Conservation (phyloP, 2,113 vertebrate genomes). For the Poecilia latipinna region DNA sequence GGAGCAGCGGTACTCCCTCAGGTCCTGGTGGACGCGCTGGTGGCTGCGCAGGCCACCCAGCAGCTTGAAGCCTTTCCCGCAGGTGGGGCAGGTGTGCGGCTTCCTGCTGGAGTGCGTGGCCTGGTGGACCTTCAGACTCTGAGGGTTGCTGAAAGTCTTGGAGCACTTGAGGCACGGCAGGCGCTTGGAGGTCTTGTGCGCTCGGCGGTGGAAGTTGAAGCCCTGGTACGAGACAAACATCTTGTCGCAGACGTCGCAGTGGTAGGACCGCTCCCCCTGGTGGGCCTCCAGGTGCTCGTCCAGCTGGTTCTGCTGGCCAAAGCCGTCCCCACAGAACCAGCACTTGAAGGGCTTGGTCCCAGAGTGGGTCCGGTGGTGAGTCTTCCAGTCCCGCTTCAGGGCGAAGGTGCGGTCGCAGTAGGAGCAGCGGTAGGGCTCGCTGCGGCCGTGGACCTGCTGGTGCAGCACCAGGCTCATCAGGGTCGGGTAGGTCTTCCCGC, state of each 20-base stretch:
- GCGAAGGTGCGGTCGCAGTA: conserved; percentile 64
- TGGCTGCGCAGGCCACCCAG: conserved; percentile 59
- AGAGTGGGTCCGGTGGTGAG: conserved; percentile 63
- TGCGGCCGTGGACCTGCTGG: conserved; percentile 63
- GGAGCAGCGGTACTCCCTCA: conserved; percentile 55
- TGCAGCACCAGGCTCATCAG: conserved; percentile 62
- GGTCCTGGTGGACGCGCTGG: conserved; percentile 54
- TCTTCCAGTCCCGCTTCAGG: conserved; percentile 66
- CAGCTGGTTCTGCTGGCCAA: conserved; percentile 40
- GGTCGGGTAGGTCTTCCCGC: conserved; percentile 62
- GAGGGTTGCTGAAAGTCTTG: conserved; percentile 61
- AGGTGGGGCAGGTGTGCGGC: conserved; percentile 57
- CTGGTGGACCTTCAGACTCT: conserved; percentile 69
- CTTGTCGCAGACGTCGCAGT: conserved; percentile 53
- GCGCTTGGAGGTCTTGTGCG: conserved; percentile 28
- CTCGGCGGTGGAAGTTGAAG: conserved; percentile 63
- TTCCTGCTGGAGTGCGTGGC: conserved; percentile 59
- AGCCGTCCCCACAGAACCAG: conserved; percentile 69
- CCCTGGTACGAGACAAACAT: conserved; percentile 70
- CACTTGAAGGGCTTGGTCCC: conserved; percentile 65
- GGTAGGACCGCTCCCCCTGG: conserved; percentile 59
- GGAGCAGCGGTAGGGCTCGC: conserved; percentile 48
- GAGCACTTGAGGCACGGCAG: conserved; percentile 56
- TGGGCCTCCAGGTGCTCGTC: conserved; percentile 37
- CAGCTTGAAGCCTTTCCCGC: conserved; percentile 68